phyloP scores from a whole-genome alignment of 2,113 vertebrate genomes.

The Hemiprocne comata region DNA sequence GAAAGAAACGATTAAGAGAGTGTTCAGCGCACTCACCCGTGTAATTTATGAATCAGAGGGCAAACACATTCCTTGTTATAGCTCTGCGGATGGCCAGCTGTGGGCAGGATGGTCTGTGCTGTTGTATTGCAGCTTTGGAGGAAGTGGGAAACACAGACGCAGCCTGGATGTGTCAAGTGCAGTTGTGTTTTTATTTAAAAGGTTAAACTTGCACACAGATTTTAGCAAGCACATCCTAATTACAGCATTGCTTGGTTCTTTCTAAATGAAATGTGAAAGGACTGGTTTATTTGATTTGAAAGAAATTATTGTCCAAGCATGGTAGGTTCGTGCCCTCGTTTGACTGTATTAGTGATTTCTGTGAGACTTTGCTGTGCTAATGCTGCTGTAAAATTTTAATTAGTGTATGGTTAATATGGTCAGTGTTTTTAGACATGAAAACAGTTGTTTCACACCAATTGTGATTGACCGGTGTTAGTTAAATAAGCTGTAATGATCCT shows the following conservation, averaged over 20 bases:
- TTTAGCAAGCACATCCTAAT: not conserved
- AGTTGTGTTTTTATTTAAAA: conserved; percentile 2
- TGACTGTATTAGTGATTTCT: conserved; percentile 19
- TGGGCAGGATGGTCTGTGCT: not conserved
- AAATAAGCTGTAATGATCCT: not conserved
- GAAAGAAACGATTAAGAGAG: not conserved
- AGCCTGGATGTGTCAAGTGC: not conserved
- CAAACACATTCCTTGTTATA: not conserved
- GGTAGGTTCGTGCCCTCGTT: not conserved
- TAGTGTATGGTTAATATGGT: not conserved
- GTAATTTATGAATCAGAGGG: conserved; percentile 14
- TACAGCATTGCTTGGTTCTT: not conserved
- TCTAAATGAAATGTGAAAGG: not conserved
- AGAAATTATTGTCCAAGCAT: not conserved
- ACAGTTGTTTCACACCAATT: not conserved
- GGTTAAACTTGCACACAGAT: conserved; percentile 5
- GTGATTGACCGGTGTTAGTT: not conserved
- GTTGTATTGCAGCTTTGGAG: rapidly evolving
- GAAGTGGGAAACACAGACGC: not conserved
- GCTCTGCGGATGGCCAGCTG: not conserved
- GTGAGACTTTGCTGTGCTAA: not conserved
- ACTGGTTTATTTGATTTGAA: conserved; percentile 31
- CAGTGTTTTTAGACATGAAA: not conserved
- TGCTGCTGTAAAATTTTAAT: conserved; percentile 3
- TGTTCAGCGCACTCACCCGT: not conserved